Evolutionary conservation across 2,797 vertebrate species (phyloP).

Genomic region (Lacerta bilineata): DNA sequence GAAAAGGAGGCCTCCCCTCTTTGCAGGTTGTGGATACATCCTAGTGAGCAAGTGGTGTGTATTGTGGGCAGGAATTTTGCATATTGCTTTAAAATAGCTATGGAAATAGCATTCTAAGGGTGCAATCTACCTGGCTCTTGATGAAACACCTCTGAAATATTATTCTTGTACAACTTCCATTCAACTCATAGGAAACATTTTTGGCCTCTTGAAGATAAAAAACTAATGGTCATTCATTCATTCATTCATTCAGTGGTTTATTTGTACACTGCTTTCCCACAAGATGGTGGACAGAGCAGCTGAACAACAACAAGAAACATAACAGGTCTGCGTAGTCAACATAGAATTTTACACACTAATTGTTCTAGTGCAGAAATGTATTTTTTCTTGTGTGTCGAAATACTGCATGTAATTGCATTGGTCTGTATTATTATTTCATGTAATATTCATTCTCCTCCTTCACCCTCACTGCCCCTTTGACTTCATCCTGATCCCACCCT

Average conservation of each 20-base stretch:
- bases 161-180: too few relatives aligned
- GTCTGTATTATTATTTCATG: slow-evolving; percentile 1
- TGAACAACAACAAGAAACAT: neutral
- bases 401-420: neutral
- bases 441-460: slow-evolving; percentile 8
- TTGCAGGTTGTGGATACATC: neutral
- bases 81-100: neutral
- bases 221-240: neutral
- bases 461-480: neutral
- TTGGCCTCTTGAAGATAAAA: neutral
- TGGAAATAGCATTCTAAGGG: too few relatives aligned
- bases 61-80: neutral
- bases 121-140: too few relatives aligned
- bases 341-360: neutral
- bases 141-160: too few relatives aligned
- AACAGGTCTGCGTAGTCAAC: neutral
- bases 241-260: neutral
- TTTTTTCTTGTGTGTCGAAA: neutral
- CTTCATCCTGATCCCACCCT: neutral
- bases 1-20: too few relatives aligned
- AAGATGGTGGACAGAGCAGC: neutral
- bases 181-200: neutral
- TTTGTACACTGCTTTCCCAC: neutral
- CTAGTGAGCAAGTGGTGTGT: neutral
- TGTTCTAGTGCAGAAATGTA: neutral